phyloP scores from a whole-genome alignment of 2,113 vertebrate species.

The Edolisoma coerulescens region DNA sequence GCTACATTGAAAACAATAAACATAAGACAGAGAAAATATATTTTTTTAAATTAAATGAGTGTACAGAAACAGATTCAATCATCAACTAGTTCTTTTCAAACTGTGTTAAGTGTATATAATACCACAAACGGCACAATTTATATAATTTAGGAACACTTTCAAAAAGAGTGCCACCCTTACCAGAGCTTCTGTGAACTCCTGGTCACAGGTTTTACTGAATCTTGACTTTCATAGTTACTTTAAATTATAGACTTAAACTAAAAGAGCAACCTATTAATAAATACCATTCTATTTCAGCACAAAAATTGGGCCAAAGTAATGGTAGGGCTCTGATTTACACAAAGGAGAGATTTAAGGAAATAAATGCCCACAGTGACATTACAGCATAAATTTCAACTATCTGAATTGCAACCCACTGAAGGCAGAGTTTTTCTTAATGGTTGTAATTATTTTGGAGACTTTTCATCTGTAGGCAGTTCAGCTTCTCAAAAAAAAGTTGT shows the following conservation, averaged over 20 bases:
- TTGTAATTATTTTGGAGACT: background rate
- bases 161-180: background rate
- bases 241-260: constrained; percentile 10
- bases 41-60: background rate
- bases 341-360: background rate
- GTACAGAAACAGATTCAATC: background rate
- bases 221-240: background rate
- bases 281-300: background rate
- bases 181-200: background rate
- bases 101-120: background rate
- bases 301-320: background rate
- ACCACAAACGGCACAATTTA: background rate
- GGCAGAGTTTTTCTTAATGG: background rate
- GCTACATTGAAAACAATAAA: background rate
- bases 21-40: background rate
- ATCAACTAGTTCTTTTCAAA: background rate
- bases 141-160: background rate
- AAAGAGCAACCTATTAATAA: constrained; percentile 16
- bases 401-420: background rate
- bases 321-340: background rate
- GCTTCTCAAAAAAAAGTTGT: background rate
- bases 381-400: background rate
- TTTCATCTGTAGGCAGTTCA: background rate
- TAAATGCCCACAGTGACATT: background rate
- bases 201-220: background rate